These are phyloP conservation scores for Nasua narica DNA, from an alignment of 2,797 vertebrate species.

Conservation along the genomic window DNA sequence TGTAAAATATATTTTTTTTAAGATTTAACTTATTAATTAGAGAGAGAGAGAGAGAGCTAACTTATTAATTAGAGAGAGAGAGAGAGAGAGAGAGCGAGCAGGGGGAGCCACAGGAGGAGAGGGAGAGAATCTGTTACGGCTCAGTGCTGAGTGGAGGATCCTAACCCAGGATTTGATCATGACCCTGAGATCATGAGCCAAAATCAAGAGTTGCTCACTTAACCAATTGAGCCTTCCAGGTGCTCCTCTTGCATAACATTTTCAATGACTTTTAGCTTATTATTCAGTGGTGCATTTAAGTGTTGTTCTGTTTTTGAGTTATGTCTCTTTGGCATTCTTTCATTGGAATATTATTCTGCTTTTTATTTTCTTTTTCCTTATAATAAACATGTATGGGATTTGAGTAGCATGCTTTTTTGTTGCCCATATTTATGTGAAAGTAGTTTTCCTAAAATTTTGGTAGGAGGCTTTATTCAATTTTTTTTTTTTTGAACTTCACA, in stretches of 20 bases:
- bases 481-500: slow-evolving; percentile 1
- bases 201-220: neutral
- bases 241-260: neutral
- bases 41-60: neutral
- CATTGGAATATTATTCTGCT: neutral
- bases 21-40: neutral
- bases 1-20: neutral
- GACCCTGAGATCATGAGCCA: neutral
- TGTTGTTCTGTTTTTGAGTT: neutral
- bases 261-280: slow-evolving; percentile 6
- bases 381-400: neutral
- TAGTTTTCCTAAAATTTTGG: neutral
- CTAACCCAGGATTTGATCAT: neutral
- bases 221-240: neutral
- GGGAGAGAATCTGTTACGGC: neutral
- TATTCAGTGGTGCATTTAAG: neutral
- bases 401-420: neutral
- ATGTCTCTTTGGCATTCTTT: neutral
- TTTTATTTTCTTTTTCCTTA: neutral
- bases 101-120: neutral
- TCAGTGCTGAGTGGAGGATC: neutral
- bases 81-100: neutral
- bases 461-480: neutral
- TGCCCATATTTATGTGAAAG: neutral
- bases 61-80: neutral